Evolutionary conservation across 2,888 invertebrate genomes (phyloP).

Genomic region (Drosophila tripunctata): DNA sequence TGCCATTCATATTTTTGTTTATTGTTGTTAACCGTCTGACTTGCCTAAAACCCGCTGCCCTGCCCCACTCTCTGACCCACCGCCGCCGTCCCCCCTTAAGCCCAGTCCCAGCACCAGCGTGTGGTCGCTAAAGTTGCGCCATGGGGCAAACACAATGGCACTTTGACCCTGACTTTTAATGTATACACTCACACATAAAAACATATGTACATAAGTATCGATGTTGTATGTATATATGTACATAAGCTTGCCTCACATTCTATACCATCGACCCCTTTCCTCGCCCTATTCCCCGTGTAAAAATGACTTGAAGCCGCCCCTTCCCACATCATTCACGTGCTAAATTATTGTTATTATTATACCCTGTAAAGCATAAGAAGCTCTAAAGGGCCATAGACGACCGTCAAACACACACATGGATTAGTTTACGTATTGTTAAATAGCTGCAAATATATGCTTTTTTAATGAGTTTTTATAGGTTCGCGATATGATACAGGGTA

Average conservation of each 20-base stretch:
- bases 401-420: background rate
- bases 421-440: background rate
- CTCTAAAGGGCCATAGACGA: background rate
- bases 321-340: slow-evolving; percentile 35
- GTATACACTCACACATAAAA: too few relatives aligned
- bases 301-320: background rate
- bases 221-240: background rate
- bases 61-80: background rate
- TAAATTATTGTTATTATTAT: slow-evolving; percentile 71
- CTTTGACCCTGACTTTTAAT: slow-evolving; percentile 76
- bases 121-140: slow-evolving; percentile 48
- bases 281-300: background rate
- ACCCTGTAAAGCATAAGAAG: slow-evolving; percentile 8
- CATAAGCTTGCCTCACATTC: background rate
- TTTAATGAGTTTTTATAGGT: too few relatives aligned
- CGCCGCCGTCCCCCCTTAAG: background rate
- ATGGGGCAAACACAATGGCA: slow-evolving; percentile 65
- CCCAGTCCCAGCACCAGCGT: background rate
- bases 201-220: too few relatives aligned
- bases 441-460: background rate
- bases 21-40: slow-evolving; percentile 54
- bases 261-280: background rate
- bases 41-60: background rate
- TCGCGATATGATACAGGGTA: too few relatives aligned
- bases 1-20: slow-evolving; percentile 75